Evolutionary conservation across 2,113 vertebrate genomes (phyloP).

Genomic region (Callocephalon fimbriatum): DNA sequence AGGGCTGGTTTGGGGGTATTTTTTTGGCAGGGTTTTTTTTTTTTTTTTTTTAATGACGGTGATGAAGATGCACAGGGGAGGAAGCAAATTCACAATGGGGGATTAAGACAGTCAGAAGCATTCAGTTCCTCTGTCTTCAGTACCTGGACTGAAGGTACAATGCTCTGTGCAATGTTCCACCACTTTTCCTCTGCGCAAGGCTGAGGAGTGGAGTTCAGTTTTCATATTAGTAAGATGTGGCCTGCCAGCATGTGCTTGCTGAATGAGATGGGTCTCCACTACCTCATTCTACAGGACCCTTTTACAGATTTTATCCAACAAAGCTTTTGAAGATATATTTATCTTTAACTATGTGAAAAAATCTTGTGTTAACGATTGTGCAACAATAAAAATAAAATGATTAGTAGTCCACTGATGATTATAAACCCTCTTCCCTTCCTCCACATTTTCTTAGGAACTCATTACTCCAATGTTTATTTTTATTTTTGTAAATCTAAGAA

Average conservation of each 20-base stretch:
- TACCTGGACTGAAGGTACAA: neutral
- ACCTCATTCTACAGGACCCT: conserved; percentile 31
- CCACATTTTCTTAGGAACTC: neutral
- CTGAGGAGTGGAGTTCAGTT: neutral
- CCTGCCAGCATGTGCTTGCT: conserved; percentile 37
- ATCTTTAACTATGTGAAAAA: conserved; percentile 54
- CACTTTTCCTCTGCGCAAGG: neutral
- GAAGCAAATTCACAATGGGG: neutral
- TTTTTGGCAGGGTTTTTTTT: neutral
- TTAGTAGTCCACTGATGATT: neutral
- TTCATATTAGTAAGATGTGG: neutral
- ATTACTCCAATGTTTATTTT: conserved; percentile 37
- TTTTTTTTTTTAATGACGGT: neutral
- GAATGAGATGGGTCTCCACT: conserved; percentile 55
- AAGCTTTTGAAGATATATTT: conserved; percentile 40
- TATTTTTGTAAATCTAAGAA: conserved; percentile 19
- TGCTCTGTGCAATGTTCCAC: neutral
- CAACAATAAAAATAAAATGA: conserved; percentile 57
- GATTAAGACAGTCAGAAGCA: neutral
- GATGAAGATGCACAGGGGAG: neutral
- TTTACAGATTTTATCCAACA: conserved; percentile 33
- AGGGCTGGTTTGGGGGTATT: neutral
- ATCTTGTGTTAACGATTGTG: conserved; percentile 21
- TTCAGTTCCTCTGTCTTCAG: neutral
- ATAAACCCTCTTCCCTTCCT: neutral